Base-by-base conservation (phyloP, 2,888 invertebrate species). In the Lobophora halterata region DNA sequence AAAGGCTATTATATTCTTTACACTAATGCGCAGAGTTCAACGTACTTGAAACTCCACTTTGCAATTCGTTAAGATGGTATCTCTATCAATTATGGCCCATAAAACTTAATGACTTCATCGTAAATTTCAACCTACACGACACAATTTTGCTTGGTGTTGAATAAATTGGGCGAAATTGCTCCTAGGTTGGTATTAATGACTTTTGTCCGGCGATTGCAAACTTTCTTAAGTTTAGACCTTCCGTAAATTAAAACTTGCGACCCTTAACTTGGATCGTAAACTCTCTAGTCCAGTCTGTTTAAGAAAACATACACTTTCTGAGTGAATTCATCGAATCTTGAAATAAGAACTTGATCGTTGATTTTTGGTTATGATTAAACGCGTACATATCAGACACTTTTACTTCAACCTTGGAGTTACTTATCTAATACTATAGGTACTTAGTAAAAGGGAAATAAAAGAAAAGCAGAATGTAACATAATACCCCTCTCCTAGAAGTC, bases 91-190 rank as follows among this genome's bases (percentile, higher is more conserved):
- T 85, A 85, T 82, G 78, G 83, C 58, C 82, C 80, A 83, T 85
- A 83, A 85, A 85, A 81, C 71, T 74, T 83, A 85, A 85, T 85
- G 85, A 80, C 85, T 85, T 81, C 80, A 85, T 85, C 85, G 81
- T 85, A 83, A 83, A 85, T 83, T 83, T 82, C 69, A 68, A 65
- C 73, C 71, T 80, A 82, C 79, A 80, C 81, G 83, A 82, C 81
- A 81, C 74, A 73, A 77, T 78, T 80, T 79, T 76, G 68, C 73
- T 76, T 68, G 73, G 79, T 80, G 80, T 74, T 79, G 78, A 79
- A 80, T 82, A 81, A 83, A 80, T 81, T 77, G 68, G 73, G 70
- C 71, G 72, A 70, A 78, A 80, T 81, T 77, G 66, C 73, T 49
- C 29, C 37, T 28, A 42, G 38, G 40, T 38, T 34, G 33, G 48